A percentile compares a stretch with the other conserved stretches of the same genome.
These are phyloP conservation scores for Sphenodon punctatus DNA, from an alignment of 2,797 vertebrate species.

Conservation along the genomic window DNA sequence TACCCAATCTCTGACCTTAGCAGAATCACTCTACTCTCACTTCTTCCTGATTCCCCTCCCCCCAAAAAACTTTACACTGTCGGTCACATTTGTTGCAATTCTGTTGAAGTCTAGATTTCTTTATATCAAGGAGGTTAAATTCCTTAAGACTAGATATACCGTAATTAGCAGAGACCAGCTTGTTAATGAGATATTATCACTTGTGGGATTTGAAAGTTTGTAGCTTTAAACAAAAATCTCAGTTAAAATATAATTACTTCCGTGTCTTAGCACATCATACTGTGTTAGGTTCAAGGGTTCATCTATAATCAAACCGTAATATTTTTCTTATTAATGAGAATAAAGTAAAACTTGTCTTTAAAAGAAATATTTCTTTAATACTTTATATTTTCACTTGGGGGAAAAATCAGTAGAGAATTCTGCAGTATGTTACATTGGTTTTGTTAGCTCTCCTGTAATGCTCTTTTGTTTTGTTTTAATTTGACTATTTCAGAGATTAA, in stretches of 20 bases:
- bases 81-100: not conserved
- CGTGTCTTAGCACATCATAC: constrained; percentile 25
- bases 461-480: not conserved
- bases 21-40: not conserved
- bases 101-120: not conserved
- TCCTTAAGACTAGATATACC: constrained; percentile 15
- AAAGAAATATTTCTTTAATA: not conserved
- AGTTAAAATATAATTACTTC: constrained; percentile 31
- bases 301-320: constrained; percentile 25
- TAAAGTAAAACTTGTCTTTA: not conserved
- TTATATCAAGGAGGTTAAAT: constrained; percentile 2
- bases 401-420: not conserved
- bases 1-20: not conserved
- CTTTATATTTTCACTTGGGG: not conserved
- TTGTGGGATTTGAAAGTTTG: constrained; percentile 29
- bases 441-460: not conserved
- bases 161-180: constrained; percentile 32
- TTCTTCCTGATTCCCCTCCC: not conserved
- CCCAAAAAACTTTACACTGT: not conserved
- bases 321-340: constrained; percentile 49
- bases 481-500: too few species aligned
- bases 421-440: not conserved
- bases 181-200: constrained; percentile 16
- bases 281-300: constrained; percentile 17
- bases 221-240: constrained; percentile 34